Evolutionary conservation across 2,113 vertebrate genomes (phyloP).

Genomic region (Cercopithecus mona): DNA sequence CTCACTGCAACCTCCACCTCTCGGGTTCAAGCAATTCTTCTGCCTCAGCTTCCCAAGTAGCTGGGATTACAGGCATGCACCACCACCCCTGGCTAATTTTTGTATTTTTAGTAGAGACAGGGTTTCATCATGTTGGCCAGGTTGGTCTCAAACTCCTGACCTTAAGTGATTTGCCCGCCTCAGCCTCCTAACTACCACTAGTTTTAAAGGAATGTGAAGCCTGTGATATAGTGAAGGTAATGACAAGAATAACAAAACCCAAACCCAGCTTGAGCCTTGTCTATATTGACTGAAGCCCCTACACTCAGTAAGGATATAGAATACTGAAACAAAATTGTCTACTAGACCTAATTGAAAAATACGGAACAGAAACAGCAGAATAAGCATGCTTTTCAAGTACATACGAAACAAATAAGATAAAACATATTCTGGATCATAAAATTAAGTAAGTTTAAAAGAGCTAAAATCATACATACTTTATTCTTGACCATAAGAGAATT

Average conservation of each 20-base stretch:
- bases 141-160: too few species aligned
- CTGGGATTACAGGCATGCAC: too few species aligned
- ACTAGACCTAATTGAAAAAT: neutral
- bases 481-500: neutral
- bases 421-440: neutral
- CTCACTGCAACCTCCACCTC: too few species aligned
- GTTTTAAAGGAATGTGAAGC: neutral
- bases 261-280: neutral
- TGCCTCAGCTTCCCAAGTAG: too few species aligned
- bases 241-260: neutral
- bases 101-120: too few species aligned
- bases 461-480: neutral
- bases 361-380: neutral
- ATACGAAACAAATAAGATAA: neutral
- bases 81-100: too few species aligned
- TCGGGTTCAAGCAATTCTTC: too few species aligned
- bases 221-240: neutral
- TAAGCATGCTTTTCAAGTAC: neutral
- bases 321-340: neutral
- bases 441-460: neutral
- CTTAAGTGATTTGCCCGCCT: too few species aligned
- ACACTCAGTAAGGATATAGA: neutral
- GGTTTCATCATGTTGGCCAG: too few species aligned
- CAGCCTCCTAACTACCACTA: neutral
- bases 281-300: neutral